Base-by-base conservation (phyloP, 2,113 vertebrate genomes). In the Hypomesus transpacificus region DNA sequence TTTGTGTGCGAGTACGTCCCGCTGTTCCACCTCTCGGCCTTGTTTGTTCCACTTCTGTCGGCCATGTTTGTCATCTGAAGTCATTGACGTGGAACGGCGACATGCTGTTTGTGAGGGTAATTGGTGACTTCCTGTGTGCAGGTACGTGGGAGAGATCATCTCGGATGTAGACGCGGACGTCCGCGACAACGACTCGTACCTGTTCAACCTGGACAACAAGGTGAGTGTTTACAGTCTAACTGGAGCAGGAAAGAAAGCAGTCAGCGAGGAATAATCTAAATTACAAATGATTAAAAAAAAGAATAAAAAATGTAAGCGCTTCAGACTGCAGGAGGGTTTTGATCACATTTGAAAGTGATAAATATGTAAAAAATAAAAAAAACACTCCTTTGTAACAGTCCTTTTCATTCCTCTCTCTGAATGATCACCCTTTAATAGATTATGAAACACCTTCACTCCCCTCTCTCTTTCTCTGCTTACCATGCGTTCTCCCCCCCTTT, bases 101-200 rank as follows among this genome's bases (percentile, higher is more conserved):
- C 14, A 54, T 14, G 18, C 14, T 46, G 39, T 3, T 24, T 8
- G 73, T 77, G 50, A 74, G 0, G 20, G 13, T 60, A 6, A 26
- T 59, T 79, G 57, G 67, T 67, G 61, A 2, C 34, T 57, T 57
- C 39, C 34, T 73, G 14, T 74, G 14, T 31, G 67, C 86, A 98
- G 97, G 85, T 99, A 99, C 0, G 96, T 98, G 0, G 97, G 97
- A 16, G 97, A 98, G 89, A 94, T 98, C 76, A 97, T 99, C 85
- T 96, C 97, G 0, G 97, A 99, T 39, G 92, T 94, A 0, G 97
- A 98, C 80, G 96, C 96, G 0, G 96, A 98, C 0, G 94, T 98
- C 71, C 93, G 97, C 61, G 95, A 98, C 71, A 96, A 98, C 52
- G 97, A 98, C 52, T 94, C 95, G 3, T 99, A 96, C 82, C 93